Evolutionary conservation across 1,140 invertebrate genomes (phyloP), one percentile per base, ranked within the genome.

Genomic region (Cotesia chilonis): DNA sequence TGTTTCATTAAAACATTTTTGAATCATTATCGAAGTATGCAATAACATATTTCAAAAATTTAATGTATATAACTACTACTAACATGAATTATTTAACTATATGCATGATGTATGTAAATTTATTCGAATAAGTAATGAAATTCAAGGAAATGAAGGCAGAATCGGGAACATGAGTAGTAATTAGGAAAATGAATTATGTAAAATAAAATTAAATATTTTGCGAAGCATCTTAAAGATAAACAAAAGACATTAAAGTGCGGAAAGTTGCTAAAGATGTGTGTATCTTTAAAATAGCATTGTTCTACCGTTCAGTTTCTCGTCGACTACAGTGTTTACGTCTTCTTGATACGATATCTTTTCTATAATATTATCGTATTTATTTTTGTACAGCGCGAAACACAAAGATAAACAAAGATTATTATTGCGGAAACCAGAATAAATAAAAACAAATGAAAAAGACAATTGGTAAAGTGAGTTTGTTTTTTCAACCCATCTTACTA

Each of bases 361-460:
- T 66, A 36, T 41, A 37, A 47, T 66, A 68, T 35, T 68, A 47
- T 47, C 41, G 41, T 68, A 68, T 47, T 68, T 52, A 54, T 52
- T 47, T 54, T 36, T 6, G 3, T 9, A 6, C 59, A 5, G 6
- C 59, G 17, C 59, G 14, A 66, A 28, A 10, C 9, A 20, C 52
- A 68, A 68, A 68, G 67, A 68, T 68, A 68, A 68, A 68, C 57
- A 68, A 55, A 54, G 67, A 68, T 68, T 68, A 68, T 68, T 68
- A 54, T 57, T 68, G 38, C 35, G 52, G 57, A 28, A 68, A 28
- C 28, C 28, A 68, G 55, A 54, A 35, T 12, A 38, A 36, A 14
- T 36, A 12, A 57, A 20, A 57, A 17, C 0, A 20, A 20, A 20
- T 20, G 28, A 61, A 28, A 65, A n/a, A 65, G 63, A 38, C 14